A percentile compares a stretch with the other conserved stretches of the same genome.
Evolutionary conservation across 1,140 invertebrate species (phyloP).

Genomic region (Eubasilissa regina): DNA sequence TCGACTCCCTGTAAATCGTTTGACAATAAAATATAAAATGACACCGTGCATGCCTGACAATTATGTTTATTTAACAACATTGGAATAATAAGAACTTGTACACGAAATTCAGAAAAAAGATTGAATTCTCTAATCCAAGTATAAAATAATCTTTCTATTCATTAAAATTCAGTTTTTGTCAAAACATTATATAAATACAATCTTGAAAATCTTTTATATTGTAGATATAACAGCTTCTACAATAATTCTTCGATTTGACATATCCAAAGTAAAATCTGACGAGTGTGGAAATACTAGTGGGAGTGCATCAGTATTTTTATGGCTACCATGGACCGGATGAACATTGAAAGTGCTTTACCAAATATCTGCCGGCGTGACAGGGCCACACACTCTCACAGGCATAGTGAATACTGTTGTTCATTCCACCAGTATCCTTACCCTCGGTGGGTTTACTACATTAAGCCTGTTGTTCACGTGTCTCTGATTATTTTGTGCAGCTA

Average conservation of each 20-base stretch:
- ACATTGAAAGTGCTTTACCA: neutral
- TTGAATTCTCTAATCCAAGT: conserved; percentile 1
- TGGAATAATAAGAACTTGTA: conserved; percentile 22
- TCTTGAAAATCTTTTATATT: neutral
- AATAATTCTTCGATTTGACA: neutral
- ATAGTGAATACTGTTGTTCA: conserved; percentile 22
- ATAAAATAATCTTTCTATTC: neutral
- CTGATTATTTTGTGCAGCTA: conserved; percentile 13
- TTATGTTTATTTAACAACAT: neutral
- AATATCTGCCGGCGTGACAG: neutral
- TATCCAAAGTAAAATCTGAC: conserved; percentile 3
- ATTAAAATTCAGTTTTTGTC: neutral
- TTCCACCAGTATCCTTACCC: conserved; percentile 8
- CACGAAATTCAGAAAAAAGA: neutral
- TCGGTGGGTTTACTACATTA: conserved; percentile 27
- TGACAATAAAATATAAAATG: no score
- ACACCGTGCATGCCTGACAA: no score
- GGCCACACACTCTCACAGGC: neutral
- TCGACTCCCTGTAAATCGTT: no score
- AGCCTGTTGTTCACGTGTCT: conserved; percentile 24
- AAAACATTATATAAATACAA: neutral
- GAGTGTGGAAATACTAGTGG: neutral
- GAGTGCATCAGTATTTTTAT: neutral
- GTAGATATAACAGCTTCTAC: neutral
- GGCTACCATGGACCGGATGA: neutral